Evolutionary conservation across 2,113 vertebrate genomes (phyloP).

Genomic region (Malurus melanocephalus): DNA sequence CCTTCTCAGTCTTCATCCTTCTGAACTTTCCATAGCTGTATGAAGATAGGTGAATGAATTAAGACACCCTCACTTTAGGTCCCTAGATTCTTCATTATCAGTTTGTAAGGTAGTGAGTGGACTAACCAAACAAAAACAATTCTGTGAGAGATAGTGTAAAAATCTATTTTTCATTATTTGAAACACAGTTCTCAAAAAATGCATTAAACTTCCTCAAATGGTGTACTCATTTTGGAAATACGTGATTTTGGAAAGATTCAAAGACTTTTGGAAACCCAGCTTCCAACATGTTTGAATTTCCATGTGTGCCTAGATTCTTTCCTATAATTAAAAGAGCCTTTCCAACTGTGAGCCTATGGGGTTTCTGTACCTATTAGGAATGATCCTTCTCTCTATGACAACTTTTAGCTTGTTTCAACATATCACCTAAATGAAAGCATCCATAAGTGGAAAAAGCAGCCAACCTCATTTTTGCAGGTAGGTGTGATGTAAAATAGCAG

Average conservation of each 20-base stretch:
- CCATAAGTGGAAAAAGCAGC: background rate
- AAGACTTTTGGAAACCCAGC: background rate
- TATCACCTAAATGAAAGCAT: background rate
- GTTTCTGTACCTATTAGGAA: background rate
- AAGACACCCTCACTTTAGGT: background rate
- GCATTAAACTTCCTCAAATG: background rate
- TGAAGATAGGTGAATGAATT: background rate
- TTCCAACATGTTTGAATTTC: background rate
- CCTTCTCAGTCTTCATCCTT: background rate
- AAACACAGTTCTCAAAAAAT: background rate
- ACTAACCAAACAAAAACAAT: background rate
- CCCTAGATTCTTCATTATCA: background rate
- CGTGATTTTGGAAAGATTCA: background rate
- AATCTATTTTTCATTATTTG: background rate
- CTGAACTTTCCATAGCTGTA: background rate
- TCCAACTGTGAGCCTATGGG: background rate
- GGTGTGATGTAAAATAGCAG: background rate
- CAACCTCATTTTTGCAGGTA: conserved; percentile 19
- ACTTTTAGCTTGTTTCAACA: background rate
- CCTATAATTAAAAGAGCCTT: background rate
- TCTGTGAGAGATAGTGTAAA: background rate
- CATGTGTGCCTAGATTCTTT: background rate
- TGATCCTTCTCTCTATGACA: background rate
- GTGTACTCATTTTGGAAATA: background rate
- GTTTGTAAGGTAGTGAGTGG: background rate